Evolutionary conservation across 2,113 vertebrate genomes (phyloP), one percentile per base, ranked within the genome.

Genomic region (Pomatostomus ruficeps): DNA sequence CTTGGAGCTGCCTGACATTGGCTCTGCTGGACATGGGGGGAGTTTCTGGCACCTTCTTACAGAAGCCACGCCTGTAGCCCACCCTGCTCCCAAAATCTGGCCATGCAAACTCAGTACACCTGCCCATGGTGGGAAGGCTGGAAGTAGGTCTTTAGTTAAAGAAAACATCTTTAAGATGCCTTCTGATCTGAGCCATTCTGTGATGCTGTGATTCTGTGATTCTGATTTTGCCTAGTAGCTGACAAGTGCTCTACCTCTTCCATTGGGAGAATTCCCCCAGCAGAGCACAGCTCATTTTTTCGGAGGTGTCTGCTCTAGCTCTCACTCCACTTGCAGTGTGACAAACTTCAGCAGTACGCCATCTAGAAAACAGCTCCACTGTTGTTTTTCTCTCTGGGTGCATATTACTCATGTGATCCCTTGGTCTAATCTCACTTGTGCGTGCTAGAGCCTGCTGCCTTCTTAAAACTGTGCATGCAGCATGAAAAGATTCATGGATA

Each of bases 401-500:
- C 23, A 6, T 49, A 79, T 85, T 79, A 43, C 54, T 90, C 2
- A 0, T 76, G 58, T 73, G 79, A 66, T 83, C 78, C 46, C 51
- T 73, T 21, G 20, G 22, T 87, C 71, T 85, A 54, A 91, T 94
- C 66, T 91, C 85, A 72, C 2, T 21, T 51, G 31, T 48, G n/a
- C 0, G 0, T 93, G 85, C 81, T 85, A n/a, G 78, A 95, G 63
- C 68, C 94, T 4, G 12, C 74, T 79, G 61, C 67, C 67, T 87
- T 87, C 87, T 95, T 94, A 88, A 82, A 96, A 89, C 42, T 71
- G 81, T 85, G 59, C 67, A 73, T 71, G 67, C 24, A 5, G 71
- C 4, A 2, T 81, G 86, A 68, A 81, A 92, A 94, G 94, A 97
- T 97, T 95, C 93, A 96, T 94, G 94, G 88, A 57, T 93, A 62